These are phyloP conservation scores for Rutilus rutilus DNA, from an alignment of 2,113 vertebrate species.

Conservation along the genomic window DNA sequence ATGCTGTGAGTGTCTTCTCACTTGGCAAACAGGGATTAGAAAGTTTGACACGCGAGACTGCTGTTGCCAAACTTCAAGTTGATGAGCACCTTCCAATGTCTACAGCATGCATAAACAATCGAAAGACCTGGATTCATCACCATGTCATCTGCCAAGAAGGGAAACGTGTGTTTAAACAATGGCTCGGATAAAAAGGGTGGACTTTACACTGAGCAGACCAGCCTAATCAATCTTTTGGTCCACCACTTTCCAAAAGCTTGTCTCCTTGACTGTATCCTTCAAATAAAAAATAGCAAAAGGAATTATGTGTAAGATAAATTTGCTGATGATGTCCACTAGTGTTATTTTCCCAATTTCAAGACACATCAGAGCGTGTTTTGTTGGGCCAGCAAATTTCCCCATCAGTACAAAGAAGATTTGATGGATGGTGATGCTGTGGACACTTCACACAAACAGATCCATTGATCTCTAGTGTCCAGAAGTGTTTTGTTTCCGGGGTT, in stretches of 20 bases:
- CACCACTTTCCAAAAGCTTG: slow-evolving; percentile 40
- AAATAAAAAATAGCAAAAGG: slow-evolving; percentile 31
- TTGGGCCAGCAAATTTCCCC: slow-evolving; percentile 45
- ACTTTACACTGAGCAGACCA: slow-evolving; percentile 54
- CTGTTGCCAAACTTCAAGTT: slow-evolving; percentile 12
- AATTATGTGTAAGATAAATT: slow-evolving; percentile 33
- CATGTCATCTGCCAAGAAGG: slow-evolving; percentile 52
- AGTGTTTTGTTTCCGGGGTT: slow-evolving; percentile 44
- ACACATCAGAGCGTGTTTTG: slow-evolving; percentile 11
- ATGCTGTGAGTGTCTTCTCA: slow-evolving; percentile 6
- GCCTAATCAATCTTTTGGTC: slow-evolving; percentile 44
- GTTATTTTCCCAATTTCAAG: slow-evolving; percentile 11
- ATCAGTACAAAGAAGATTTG: not conserved
- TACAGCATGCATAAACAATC: slow-evolving; percentile 53
- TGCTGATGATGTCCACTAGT: not conserved
- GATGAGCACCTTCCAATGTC: slow-evolving; percentile 46
- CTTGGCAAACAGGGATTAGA: slow-evolving; percentile 12
- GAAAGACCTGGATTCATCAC: slow-evolving; percentile 48
- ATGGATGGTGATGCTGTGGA: slow-evolving; percentile 32
- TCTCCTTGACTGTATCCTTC: not conserved
- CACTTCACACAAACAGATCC: slow-evolving; percentile 37
- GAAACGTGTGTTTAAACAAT: slow-evolving; percentile 56
- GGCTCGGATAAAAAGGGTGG: slow-evolving; percentile 27
- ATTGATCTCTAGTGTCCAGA: slow-evolving; percentile 36
- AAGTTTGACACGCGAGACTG: slow-evolving; percentile 1